These are phyloP conservation scores for Drosophila varians DNA, from an alignment of 1,140 invertebrate genomes.

Conservation along the genomic window DNA sequence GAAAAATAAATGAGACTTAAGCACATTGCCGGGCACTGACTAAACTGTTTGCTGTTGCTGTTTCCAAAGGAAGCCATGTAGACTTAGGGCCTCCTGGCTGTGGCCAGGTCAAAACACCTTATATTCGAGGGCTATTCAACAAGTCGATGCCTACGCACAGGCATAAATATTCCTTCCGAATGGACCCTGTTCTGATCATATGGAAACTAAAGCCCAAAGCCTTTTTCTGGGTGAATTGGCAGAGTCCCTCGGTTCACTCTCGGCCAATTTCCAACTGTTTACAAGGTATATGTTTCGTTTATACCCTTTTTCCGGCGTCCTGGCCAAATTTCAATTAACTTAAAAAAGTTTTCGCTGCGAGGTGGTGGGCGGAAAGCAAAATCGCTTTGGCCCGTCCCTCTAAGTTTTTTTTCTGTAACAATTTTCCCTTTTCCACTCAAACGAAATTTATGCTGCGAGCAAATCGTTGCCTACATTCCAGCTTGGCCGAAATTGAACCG, in stretches of 20 bases:
- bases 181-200: conserved; percentile 29
- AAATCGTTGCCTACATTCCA: conserved; percentile 59
- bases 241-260: background rate
- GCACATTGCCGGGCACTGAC: conserved; percentile 59
- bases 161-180: conserved; percentile 56
- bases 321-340: conserved; percentile 69
- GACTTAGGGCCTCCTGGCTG: background rate
- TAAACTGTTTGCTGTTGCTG: conserved; percentile 45
- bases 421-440: conserved; percentile 43
- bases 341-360: conserved; percentile 63
- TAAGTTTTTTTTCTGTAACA: conserved; percentile 24
- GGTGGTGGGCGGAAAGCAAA: background rate
- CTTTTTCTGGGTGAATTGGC: conserved; percentile 28
- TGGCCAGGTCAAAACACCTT: conserved; percentile 4
- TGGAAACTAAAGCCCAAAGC: conserved; percentile 25
- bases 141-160: conserved; percentile 66
- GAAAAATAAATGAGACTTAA: conserved; percentile 83
- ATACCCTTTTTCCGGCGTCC: background rate
- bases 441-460: conserved; percentile 36
- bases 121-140: conserved; percentile 57
- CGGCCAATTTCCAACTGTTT: background rate
- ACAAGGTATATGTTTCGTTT: background rate
- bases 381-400: conserved; percentile 25
- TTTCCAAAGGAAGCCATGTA: background rate
- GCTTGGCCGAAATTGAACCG: conserved; percentile 2